Base-by-base conservation (phyloP, 2,113 vertebrate genomes). In the Probosciger aterrimus region DNA sequence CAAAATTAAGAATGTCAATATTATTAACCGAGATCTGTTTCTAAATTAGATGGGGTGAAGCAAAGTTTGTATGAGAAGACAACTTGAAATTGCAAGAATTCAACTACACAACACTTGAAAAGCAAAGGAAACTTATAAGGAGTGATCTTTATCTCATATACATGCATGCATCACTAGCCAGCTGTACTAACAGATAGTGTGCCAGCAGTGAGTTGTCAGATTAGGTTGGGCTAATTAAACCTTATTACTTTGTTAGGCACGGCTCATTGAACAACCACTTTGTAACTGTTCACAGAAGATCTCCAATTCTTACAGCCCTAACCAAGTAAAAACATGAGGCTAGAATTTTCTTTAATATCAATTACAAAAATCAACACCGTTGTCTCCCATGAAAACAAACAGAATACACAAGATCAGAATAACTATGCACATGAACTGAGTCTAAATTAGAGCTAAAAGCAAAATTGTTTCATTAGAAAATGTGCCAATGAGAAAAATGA, bases 211-310 rank as follows among this genome's bases (percentile, higher is more conserved):
- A 67, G 11, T 11, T 74, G 59, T 39, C 73, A 83, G 49, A 81
- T 91, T 92, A 81, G 46, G 23, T 0, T 77, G 60, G 33, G 60
- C 50, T 91, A 84, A 89, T 94, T 91, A 95, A 91, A 81, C 49
- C 10, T 86, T 63, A 77, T 63, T 74, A 81, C 59, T 88, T 88
- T 69, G 31, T 84, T 94, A 94, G 46, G 25, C 60, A 94, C 0
- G 0, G 80, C n/a, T 96, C 80, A 78, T 57, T 86, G 43, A 88
- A 74, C 41, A 86, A 28, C 39, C 41, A 77, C 89, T 52, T 41
- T 33, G 30, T 44, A 69, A 50, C 39, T 70, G 44, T 63, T 44
- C 24, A n/a, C 53, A 73, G 64, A 64, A 92, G 53, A 30, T 68
- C 44, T 80, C 25, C 33, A 47, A 23, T 63, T 71, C 16, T 86